phyloP scores from a whole-genome alignment of 1,140 invertebrate genomes.

The Heliconius eleuchia region DNA sequence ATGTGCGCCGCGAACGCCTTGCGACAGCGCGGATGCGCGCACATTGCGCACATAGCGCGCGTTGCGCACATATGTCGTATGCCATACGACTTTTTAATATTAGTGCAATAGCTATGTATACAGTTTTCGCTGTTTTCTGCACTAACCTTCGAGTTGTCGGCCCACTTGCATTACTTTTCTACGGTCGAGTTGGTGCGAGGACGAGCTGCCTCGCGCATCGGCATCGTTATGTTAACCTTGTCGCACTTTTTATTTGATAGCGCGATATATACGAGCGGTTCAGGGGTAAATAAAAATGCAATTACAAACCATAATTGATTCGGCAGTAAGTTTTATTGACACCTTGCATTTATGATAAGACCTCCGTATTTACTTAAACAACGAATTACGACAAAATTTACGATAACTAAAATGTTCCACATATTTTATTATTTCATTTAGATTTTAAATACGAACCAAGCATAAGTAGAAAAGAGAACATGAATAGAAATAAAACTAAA shows the following conservation, averaged over 20 bases:
- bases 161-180: constrained; percentile 70
- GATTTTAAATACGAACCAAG: not conserved
- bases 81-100: constrained; percentile 69
- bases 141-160: constrained; percentile 70
- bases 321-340: constrained; percentile 15
- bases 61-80: constrained; percentile 42
- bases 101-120: constrained; percentile 72
- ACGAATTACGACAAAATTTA: not conserved
- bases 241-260: constrained; percentile 16
- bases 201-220: constrained; percentile 34
- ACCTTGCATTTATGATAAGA: constrained; percentile 11
- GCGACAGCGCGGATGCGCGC: constrained; percentile 73
- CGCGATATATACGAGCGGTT: constrained; percentile 9
- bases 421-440: not conserved
- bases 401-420: not conserved
- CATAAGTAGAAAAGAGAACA: not conserved
- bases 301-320: constrained; percentile 19
- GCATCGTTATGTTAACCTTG: constrained; percentile 25
- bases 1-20: constrained; percentile 67
- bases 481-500: not conserved
- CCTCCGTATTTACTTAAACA: not conserved
- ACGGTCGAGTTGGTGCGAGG: constrained; percentile 70
- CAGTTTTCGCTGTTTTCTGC: constrained; percentile 67
- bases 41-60: constrained; percentile 57
- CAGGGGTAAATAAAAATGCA: constrained; percentile 27